Base-by-base conservation (phyloP, 2,113 vertebrate species). In the Gadus chalcogrammus region DNA sequence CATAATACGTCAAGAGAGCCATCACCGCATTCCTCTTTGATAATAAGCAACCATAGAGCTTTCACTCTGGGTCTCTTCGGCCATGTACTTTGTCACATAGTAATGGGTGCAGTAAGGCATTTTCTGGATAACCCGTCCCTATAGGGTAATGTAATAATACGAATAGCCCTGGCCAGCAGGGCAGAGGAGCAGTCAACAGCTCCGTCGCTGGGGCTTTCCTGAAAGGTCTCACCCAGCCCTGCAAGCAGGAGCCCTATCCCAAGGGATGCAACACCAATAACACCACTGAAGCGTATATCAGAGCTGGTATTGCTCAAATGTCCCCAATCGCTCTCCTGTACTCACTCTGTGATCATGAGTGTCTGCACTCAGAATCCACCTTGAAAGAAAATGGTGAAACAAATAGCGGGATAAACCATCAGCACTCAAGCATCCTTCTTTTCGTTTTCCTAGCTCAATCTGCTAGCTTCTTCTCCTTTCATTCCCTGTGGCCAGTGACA, bases 181-280 rank as follows among this genome's bases (percentile, higher is more conserved):
- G 64, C n/a, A 48, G 3, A 65, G 35, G 31, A 48, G 16, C n/a
- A 65, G 31, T 65, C 35, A 48, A 35, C 35, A 65, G 16, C 64
- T 70, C 73, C 62, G 61, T 69, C 64, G n/a, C 55, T 58, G 64
- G 68, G 68, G 53, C 64, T 70, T 70, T 70, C 64, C 68, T 62
- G 64, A 63, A 75, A 70, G 59, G 68, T 24, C 17, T 61, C n/a
- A 61, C n/a, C 59, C 53, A 35, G 22, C 17, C 55, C 60, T n/a
- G 53, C 67, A 35, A 55, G 17, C 24, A 67, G 52, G 15, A n/a
- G 58, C 66, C 24, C 52, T 48, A 9, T 27, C 17, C 68, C 61
- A 13, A 16, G 24, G 62, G 62, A 65, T 17, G 16, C n/a, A 65
- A 35, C 17, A 42, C 31, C n/a, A 31, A 48, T 65, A 16, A 20